Evolutionary conservation across 1,140 invertebrate species (phyloP).

Genomic region (Meloidogyne exigua): DNA sequence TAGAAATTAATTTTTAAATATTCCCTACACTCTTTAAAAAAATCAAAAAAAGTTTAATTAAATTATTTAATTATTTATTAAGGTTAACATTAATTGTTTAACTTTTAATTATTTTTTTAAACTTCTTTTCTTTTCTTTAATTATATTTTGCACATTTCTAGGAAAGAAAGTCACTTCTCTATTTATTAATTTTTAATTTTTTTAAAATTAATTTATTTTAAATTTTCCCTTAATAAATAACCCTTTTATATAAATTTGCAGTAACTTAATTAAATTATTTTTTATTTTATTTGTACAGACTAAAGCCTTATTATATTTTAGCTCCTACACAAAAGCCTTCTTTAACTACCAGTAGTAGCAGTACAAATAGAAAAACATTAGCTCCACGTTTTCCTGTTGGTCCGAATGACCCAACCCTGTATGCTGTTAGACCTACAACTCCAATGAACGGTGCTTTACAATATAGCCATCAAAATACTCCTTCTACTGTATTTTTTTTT

Average conservation of each 20-base stretch:
- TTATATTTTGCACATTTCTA: not conserved
- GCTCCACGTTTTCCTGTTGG: constrained; percentile 13
- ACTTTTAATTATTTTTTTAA: too few species aligned
- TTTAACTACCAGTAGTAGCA: too few species aligned
- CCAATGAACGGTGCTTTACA: constrained; percentile 23
- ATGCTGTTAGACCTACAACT: constrained; percentile 21
- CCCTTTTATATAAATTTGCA: not conserved
- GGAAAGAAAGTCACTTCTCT: not conserved
- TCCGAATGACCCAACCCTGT: constrained; percentile 22
- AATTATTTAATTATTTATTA: too few species aligned
- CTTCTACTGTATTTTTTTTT: not conserved
- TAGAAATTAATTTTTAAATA: too few species aligned
- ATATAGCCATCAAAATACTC: not conserved
- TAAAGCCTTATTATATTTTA: not conserved
- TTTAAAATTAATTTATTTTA: not conserved
- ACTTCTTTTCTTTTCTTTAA: not conserved
- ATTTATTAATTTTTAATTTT: not conserved
- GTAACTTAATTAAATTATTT: not conserved
- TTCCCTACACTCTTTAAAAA: too few species aligned
- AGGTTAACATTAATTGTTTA: too few species aligned
- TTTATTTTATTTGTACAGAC: not conserved
- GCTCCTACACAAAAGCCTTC: not conserved
- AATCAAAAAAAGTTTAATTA: too few species aligned
- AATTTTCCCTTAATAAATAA: too few species aligned
- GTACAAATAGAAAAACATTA: not conserved